Base-by-base conservation (phyloP, 1,140 invertebrate genomes). In the Scaptomyza graminum region DNA sequence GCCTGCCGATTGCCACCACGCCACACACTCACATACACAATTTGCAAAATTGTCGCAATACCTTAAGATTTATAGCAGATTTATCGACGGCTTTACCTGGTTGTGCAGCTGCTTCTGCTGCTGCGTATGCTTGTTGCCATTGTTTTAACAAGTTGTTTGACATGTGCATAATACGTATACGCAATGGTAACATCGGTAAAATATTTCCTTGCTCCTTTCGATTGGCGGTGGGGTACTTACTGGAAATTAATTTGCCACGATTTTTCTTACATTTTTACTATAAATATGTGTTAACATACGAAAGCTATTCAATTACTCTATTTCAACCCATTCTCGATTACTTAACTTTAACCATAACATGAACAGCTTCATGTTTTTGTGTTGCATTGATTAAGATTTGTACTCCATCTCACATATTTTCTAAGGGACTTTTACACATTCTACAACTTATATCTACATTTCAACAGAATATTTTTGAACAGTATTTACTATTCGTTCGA, bases 41-140 rank as follows among this genome's bases (percentile, higher is more conserved):
- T 52, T 64, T 44, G 50, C 60, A 39, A 68, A 75, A 76, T 76
- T 79, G 66, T 66, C 78, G 74, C 76, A 80, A 85, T 81, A 68
- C 76, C 69, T 74, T 68, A 74, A 84, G 81, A 84, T 84, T 84
- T 84, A 84, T 84, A 70, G 77, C 50, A 67, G 81, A 84, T 84
- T 84, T 84, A 84, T 85, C 74, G 74, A 64, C 69, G 82, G 74
- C 77, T 84, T 84, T 81, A 62, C 64, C 77, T 16, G 34, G 28
- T 31, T 43, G 46, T 69, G 56, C 59, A 37, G 25, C 60, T 44
- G 76, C 44, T 50, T n/a, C 64, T 25, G 5, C 57, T 59, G 47
- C 18, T 31, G n/a, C 22, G 22, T 34, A 34, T 44, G 22, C 51
- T 73, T 43, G 51, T 57, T 75, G 50, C 18, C 56, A 63, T 76